Evolutionary conservation across 2,888 invertebrate species (phyloP).

Genomic region (Pyrocoelia pectoralis): DNA sequence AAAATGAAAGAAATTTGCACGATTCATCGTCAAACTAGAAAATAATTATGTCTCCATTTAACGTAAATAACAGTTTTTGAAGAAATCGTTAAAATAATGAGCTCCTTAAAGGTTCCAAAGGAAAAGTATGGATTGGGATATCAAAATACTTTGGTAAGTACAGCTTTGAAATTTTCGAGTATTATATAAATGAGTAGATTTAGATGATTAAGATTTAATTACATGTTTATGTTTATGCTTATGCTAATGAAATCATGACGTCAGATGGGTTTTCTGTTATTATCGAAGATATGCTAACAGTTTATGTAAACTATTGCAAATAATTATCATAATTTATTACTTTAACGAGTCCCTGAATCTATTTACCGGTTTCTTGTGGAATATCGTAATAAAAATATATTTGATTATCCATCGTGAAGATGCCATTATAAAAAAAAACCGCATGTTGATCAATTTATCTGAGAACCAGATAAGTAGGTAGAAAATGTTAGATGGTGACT

Average conservation of each 20-base stretch:
- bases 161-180: slow-evolving; percentile 1
- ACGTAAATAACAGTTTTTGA: too few species aligned
- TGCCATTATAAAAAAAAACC: too few species aligned
- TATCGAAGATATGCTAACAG: neutral
- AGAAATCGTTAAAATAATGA: slow-evolving; percentile 16
- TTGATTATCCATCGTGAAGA: too few species aligned
- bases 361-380: too few species aligned
- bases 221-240: too few species aligned
- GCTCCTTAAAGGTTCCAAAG: slow-evolving; percentile 50
- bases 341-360: neutral
- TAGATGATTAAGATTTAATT: too few species aligned
- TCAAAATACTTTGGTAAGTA: slow-evolving; percentile 59
- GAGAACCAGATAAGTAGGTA: too few species aligned
- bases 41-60: neutral
- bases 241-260: neutral
- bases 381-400: too few species aligned
- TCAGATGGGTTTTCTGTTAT: neutral
- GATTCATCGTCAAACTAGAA: neutral
- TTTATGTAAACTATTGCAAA: neutral
- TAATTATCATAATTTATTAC: neutral
- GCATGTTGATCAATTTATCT: too few species aligned
- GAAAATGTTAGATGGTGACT: too few species aligned
- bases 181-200: too few species aligned
- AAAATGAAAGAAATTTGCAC: too few species aligned
- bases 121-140: slow-evolving; percentile 72